A percentile compares a stretch with the other conserved stretches of the same genome.
Conservation (phyloP, 1,140 invertebrate genomes). For the Lordiphosa stackelbergi region DNA sequence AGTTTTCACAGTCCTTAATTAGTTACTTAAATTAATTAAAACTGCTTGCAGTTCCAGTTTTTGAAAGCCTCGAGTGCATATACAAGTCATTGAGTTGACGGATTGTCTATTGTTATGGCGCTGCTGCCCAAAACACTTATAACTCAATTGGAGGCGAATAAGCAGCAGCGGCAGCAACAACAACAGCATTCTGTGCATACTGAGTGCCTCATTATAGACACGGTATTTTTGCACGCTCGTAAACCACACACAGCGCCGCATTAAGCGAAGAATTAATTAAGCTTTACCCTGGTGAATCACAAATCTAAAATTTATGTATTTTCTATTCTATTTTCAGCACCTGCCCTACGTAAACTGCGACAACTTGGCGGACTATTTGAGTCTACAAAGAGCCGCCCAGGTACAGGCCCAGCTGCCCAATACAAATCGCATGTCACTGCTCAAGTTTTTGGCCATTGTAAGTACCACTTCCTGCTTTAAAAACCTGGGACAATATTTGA, state of each 20-base stretch:
- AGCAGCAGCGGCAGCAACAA: slow-evolving; percentile 32
- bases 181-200: slow-evolving; percentile 62
- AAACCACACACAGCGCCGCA: slow-evolving; percentile 64
- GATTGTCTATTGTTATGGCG: slow-evolving; percentile 52
- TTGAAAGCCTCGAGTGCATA: not conserved
- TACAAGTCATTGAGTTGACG: slow-evolving; percentile 28
- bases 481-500: slow-evolving; percentile 56
- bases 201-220: slow-evolving; percentile 67
- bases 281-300: slow-evolving; percentile 37
- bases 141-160: slow-evolving; percentile 46
- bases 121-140: slow-evolving; percentile 37
- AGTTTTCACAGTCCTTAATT: slow-evolving; percentile 39
- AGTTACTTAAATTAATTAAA: slow-evolving; percentile 44
- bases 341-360: slow-evolving; percentile 62
- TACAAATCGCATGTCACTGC: slow-evolving; percentile 78
- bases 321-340: slow-evolving; percentile 34
- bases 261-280: slow-evolving; percentile 55
- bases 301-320: slow-evolving; percentile 11
- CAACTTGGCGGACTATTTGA: slow-evolving; percentile 72
- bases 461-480: slow-evolving; percentile 76
- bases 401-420: slow-evolving; percentile 27
- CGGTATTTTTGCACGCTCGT: slow-evolving; percentile 34
- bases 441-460: slow-evolving; percentile 83
- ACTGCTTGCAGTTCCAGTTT: slow-evolving; percentile 16
- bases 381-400: slow-evolving; percentile 54